Conservation (phyloP, 2,797 vertebrate genomes). For the Coregonus ussuriensis region DNA sequence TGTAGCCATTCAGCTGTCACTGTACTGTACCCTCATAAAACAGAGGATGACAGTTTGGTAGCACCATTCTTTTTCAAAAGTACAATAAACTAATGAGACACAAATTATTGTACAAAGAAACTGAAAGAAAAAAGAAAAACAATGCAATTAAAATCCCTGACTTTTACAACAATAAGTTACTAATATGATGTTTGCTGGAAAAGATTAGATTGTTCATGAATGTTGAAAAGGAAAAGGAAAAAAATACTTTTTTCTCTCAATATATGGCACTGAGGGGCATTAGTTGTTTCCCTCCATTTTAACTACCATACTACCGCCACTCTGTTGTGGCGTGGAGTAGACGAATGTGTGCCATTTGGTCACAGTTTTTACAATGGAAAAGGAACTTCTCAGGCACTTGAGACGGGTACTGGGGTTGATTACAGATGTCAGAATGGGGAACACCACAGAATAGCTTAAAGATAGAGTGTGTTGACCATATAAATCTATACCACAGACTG, state of each 20-base stretch:
- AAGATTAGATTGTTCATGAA: constrained; percentile 5
- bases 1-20: constrained; percentile 49
- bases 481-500: background rate
- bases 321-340: background rate
- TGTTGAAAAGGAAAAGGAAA: constrained; percentile 15
- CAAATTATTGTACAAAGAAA: constrained; percentile 53
- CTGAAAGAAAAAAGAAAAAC: constrained; percentile 23
- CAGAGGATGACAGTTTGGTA: constrained; percentile 77
- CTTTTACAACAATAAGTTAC: constrained; percentile 55
- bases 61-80: constrained; percentile 71
- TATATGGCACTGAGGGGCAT: constrained; percentile 1
- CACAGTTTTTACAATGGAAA: background rate
- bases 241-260: background rate
- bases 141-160: constrained; percentile 50
- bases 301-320: background rate
- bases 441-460: constrained; percentile 1
- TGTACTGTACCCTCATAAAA: constrained; percentile 76
- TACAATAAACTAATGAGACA: constrained; percentile 52
- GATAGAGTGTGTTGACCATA: background rate
- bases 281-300: background rate
- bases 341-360: background rate
- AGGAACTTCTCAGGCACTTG: constrained; percentile 1
- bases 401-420: background rate
- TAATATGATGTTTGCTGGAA: constrained; percentile 30
- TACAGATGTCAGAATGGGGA: background rate